Base-by-base conservation (phyloP, 2,113 vertebrate genomes). In the Galemys pyrenaicus region DNA sequence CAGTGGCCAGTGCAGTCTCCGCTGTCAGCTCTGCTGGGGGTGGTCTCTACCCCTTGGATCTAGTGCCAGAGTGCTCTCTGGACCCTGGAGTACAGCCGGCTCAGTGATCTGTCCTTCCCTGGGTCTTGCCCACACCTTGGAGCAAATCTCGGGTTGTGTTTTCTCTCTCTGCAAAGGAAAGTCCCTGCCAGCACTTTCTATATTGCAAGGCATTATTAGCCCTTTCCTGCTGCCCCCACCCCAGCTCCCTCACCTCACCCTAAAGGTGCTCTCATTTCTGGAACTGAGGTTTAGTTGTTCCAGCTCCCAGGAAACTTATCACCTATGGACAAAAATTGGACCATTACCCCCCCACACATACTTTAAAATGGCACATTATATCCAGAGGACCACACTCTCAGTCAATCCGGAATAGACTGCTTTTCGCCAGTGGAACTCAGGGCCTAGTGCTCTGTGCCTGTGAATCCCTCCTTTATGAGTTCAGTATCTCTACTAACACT, bases 131-230 rank as follows among this genome's bases (percentile, higher is more conserved):
- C 4, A 12, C 16, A 19, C 8, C 12, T 56, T 70, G 82, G 4
- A 67, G 37, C 35, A 86, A 62, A 68, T 4, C 39, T 83, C 41
- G 39, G 64, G 11, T 9, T 26, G 22, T n/a, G 8, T 82, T 84
- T 80, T 49, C 84, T 91, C 26, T 24, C 87, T 89, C 54, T 87
- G 46, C 49, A 79, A 68, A 80, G 60, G 35, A 64, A 87, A 35
- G 22, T 28, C 20, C 37, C 28, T 67, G 46, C 62, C 77, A 89
- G 32, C n/a, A n/a, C 46, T 35, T 78, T 71, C 39, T 71, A 51
- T 56, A 35, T 60, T 20, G 13, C 4, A 46, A 15, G 62, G 73
- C 64, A 62, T 77, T 22, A 28, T 58, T 49, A 15, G 58, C 44
- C 67, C 39, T 24, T 44, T 51, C 58, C 51, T 78, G n/a, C 11